A percentile compares a stretch with the other conserved stretches of the same genome.
phyloP scores from a whole-genome alignment of 2,888 invertebrate species.

The Catocala nupta region DNA sequence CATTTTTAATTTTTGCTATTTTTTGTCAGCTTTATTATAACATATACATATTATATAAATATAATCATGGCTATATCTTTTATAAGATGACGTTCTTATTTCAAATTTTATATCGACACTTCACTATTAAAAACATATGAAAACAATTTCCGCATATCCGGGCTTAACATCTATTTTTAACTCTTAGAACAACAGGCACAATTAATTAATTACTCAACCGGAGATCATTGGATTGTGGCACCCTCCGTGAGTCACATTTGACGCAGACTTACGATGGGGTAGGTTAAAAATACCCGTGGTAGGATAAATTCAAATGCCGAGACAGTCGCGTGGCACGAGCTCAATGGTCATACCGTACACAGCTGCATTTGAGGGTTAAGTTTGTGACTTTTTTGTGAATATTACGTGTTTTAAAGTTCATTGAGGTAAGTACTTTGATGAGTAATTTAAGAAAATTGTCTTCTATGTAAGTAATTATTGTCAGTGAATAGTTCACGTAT shows the following conservation, averaged over 20 bases:
- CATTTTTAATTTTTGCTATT: too few relatives aligned
- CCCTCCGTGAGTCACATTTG: constrained; percentile 60
- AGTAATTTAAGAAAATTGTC: not conserved
- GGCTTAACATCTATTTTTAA: constrained; percentile 46
- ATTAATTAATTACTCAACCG: constrained; percentile 52
- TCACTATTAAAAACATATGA: constrained; percentile 12
- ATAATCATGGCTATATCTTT: too few relatives aligned
- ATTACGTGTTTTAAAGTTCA: constrained; percentile 5
- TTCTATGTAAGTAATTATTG: too few relatives aligned
- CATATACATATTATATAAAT: too few relatives aligned
- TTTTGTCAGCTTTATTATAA: too few relatives aligned
- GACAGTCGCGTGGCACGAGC: constrained; percentile 62
- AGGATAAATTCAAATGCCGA: constrained; percentile 45
- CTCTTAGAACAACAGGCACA: constrained; percentile 49
- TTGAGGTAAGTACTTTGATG: constrained; percentile 24
- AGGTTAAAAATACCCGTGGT: constrained; percentile 74
- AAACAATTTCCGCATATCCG: constrained; percentile 15
- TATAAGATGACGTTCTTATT: too few relatives aligned
- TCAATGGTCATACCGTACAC: constrained; percentile 36
- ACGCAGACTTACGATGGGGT: constrained; percentile 69
- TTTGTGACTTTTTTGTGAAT: constrained; percentile 13
- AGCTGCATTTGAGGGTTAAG: constrained; percentile 24
- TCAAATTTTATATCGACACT: too few relatives aligned
- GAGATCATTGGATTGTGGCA: constrained; percentile 51
- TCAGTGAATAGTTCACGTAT: too few relatives aligned